Conservation (phyloP, 2,113 vertebrate genomes). For the Hystrix cristata region DNA sequence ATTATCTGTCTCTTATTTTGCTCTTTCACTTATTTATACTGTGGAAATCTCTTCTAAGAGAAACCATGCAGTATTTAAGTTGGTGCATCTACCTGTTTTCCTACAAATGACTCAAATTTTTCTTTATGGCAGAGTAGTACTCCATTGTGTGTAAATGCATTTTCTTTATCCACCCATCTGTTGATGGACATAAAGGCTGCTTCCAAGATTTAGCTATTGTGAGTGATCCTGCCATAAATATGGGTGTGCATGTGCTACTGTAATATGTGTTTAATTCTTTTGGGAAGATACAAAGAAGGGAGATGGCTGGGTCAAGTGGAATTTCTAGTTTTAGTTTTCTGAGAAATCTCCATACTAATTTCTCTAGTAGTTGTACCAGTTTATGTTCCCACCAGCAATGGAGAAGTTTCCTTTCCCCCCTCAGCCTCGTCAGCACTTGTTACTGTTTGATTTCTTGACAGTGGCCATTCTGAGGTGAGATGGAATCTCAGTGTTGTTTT, state of each 20-base stretch:
- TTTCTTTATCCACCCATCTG: neutral
- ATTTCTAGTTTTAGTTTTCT: neutral
- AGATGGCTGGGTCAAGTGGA: neutral
- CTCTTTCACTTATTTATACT: neutral
- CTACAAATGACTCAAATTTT: neutral
- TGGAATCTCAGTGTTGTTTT: neutral
- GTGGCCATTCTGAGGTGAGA: neutral
- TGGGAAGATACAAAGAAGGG: neutral
- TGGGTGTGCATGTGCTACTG: neutral
- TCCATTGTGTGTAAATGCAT: neutral
- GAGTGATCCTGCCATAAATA: neutral
- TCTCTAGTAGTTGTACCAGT: neutral
- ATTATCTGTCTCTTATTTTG: neutral
- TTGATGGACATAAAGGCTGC: neutral
- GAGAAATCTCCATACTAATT: neutral
- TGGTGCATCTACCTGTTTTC: neutral
- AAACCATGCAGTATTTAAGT: neutral
- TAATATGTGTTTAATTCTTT: neutral
- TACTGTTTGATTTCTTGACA: neutral
- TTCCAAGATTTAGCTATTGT: neutral
- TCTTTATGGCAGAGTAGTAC: neutral
- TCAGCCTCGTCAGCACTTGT: neutral
- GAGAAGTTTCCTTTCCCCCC: too few species aligned
- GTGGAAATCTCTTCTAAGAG: neutral
- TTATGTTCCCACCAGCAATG: neutral